Percentiles rank a stretch among this genome's conserved stretches.
Conservation (phyloP, 2,113 vertebrate genomes). For the Tupaia tana region DNA sequence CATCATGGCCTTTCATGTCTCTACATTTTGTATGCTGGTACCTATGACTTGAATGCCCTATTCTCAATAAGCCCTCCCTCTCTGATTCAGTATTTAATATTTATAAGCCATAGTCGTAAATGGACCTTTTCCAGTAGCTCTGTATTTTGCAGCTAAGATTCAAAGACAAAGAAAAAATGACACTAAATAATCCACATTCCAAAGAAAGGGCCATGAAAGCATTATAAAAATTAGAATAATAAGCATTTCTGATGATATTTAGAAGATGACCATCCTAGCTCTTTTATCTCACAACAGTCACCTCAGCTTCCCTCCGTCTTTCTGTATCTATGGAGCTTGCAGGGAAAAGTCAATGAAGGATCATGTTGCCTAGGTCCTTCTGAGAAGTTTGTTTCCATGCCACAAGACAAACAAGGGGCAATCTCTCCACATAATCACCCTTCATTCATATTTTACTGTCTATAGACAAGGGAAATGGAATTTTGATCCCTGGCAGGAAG, state of each 20-base stretch:
- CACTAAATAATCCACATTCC: background rate
- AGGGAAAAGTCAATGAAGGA: background rate
- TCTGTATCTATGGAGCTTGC: background rate
- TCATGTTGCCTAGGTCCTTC: background rate
- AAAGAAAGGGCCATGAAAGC: background rate
- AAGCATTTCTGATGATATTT: background rate
- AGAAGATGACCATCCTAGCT: background rate
- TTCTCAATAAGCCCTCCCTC: background rate
- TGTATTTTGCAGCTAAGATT: background rate
- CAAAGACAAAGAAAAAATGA: background rate
- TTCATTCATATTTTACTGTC: background rate
- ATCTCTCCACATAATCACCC: background rate
- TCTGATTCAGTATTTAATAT: background rate
- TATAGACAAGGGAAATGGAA: background rate
- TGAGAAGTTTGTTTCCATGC: background rate
- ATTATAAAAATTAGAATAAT: background rate
- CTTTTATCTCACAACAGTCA: background rate
- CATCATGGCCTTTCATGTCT: background rate
- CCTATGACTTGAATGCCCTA: background rate
- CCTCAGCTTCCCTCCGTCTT: fast-evolving
- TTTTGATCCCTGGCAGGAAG: background rate
- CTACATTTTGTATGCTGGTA: background rate
- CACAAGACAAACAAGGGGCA: fast-evolving
- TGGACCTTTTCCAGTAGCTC: background rate
- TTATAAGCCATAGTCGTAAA: background rate